Percentiles rank a stretch among this genome's conserved stretches.
Evolutionary conservation across 2,888 invertebrate species (phyloP).

Genomic region (Xanthorhoe spadicearia): DNA sequence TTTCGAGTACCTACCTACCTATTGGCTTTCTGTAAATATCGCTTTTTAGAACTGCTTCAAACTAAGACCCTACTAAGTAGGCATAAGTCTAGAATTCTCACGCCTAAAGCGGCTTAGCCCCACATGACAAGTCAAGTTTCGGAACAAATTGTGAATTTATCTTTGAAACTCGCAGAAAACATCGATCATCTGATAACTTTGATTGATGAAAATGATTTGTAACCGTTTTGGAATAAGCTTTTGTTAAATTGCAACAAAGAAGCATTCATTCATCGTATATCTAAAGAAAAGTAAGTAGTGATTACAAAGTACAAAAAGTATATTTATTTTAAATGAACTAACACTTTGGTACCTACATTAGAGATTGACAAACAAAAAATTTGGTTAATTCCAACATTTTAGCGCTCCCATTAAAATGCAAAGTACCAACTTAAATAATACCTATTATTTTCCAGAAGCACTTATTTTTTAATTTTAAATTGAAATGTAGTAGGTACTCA

Average conservation of each 20-base stretch:
- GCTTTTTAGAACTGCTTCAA: no score
- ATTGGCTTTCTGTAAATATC: no score
- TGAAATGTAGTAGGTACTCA: not conserved
- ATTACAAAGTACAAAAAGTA: not conserved
- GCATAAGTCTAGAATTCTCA: slow-evolving; percentile 21
- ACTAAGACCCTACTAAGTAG: not conserved
- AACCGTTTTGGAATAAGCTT: not conserved
- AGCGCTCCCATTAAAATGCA: not conserved
- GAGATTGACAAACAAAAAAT: no score
- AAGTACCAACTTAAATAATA: not conserved
- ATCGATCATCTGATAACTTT: slow-evolving; percentile 34
- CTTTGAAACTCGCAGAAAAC: slow-evolving; percentile 23
- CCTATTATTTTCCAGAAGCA: not conserved
- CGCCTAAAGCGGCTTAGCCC: slow-evolving; percentile 23
- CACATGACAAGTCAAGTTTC: slow-evolving; percentile 27
- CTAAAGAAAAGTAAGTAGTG: not conserved
- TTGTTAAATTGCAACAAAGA: not conserved
- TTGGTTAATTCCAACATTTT: not conserved
- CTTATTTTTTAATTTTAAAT: not conserved
- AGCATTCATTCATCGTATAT: not conserved
- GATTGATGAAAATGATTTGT: slow-evolving; percentile 22
- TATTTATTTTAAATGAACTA: not conserved
- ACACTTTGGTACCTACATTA: no score
- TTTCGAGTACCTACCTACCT: no score
- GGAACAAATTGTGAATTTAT: slow-evolving; percentile 30